Base-by-base conservation (phyloP, 2,797 vertebrate species). In the Dicrostonyx torquatus region DNA sequence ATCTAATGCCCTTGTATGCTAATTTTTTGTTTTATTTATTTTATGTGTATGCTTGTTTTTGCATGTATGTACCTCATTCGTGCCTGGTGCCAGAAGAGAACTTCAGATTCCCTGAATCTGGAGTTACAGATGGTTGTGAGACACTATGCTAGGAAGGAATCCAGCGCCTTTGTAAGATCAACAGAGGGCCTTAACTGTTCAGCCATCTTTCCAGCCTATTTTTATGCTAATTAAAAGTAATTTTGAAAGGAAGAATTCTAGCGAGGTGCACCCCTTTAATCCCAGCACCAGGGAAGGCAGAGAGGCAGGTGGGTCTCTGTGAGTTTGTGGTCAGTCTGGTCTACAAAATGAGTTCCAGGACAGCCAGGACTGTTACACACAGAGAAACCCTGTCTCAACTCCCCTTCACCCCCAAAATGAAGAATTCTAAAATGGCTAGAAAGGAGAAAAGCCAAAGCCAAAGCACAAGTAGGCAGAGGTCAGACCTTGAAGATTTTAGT, bases 371-470 rank as follows among this genome's bases (percentile, higher is more conserved):
- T 58, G 20, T 58, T 22, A 58, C 2, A 58, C 55, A 58, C 55
- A 58, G 55, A 58, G 55, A 58, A 22, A 58, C 20, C 55, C 55
- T 58, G 55, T 22, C 55, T 58, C 48, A 22, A 58, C 55, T 17
- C 18, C 18, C 55, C 6, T 58, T 58, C 20, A 8, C 55, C 55
- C 55, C 55, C 55, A 58, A 45, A 75, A 45, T 29, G 94, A 94
- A 96, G 78, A 97, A 96, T 87, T 87, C 31, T 43, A 72, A 50
- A 76, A 55, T 77, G 89, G 17, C 66, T 92, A 75, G 50, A 68
- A 97, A 88, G 60, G 77, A 37, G 79, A 77, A 40, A 92, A 96
- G 77, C 77, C 76, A 87, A 48, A 66, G 78, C 55, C 76, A 60
- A 78, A 84, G 66, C 60, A 70, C 34, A 94, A 90, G 60, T 24